phyloP scores from a whole-genome alignment of 2,797 vertebrate species.

The Enteromius afrohamiltoni region DNA sequence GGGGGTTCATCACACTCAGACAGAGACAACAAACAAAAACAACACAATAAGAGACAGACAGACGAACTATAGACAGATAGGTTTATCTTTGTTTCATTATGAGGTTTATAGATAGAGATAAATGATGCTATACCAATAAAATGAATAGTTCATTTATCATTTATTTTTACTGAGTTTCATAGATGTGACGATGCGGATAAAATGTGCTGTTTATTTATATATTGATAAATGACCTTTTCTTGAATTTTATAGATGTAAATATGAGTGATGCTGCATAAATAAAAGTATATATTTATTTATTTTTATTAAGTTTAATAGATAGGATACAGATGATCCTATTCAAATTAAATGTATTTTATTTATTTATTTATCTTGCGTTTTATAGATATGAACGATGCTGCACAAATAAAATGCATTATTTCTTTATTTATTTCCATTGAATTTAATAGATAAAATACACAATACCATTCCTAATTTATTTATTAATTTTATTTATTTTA shows the following conservation, averaged over 20 bases:
- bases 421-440: not conserved
- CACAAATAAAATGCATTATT: not conserved
- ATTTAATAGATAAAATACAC: not conserved
- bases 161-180: not conserved
- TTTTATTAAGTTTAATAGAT: not conserved
- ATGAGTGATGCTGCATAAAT: too few species aligned
- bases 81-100: too few species aligned
- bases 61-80: not conserved
- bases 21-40: not conserved
- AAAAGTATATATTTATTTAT: too few species aligned
- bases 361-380: not conserved
- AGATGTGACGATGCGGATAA: too few species aligned
- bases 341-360: not conserved
- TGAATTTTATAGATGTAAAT: not conserved
- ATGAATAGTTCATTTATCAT: not conserved
- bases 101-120: not conserved
- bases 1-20: not conserved
- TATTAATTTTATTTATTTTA: too few species aligned
- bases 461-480: too few species aligned
- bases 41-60: too few species aligned
- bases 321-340: not conserved
- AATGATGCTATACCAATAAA: not conserved
- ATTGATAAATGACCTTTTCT: too few species aligned
- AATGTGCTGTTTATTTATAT: too few species aligned
- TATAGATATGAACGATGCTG: too few species aligned